Percentiles rank a stretch among this genome's conserved stretches.
These are phyloP conservation scores for Trogon surrucura DNA, from an alignment of 2,113 vertebrate genomes.

Conservation along the genomic window DNA sequence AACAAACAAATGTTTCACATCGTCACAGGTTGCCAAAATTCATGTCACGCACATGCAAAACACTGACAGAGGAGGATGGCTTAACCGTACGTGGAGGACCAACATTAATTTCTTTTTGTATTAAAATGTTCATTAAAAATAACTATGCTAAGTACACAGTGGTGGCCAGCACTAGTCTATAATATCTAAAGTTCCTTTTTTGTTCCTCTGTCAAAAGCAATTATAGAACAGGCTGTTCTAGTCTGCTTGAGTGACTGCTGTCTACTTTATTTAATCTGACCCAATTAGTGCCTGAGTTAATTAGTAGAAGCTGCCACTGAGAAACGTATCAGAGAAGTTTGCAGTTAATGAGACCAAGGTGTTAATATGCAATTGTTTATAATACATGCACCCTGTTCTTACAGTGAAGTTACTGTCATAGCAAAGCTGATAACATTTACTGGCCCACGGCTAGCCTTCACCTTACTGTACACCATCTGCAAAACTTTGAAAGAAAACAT, in stretches of 20 bases:
- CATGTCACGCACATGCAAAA: background rate
- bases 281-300: constrained; percentile 45
- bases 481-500: background rate
- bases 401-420: background rate
- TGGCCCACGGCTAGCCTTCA: background rate
- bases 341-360: background rate
- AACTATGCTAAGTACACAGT: background rate
- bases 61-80: background rate
- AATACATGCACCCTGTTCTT: background rate
- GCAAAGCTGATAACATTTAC: background rate
- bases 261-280: constrained; percentile 52
- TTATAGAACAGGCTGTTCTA: constrained; percentile 50
- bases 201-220: constrained; percentile 24
- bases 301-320: constrained; percentile 34
- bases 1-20: background rate
- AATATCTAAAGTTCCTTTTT: constrained; percentile 5
- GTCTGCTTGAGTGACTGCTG: constrained; percentile 57
- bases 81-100: background rate
- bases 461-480: background rate
- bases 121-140: background rate
- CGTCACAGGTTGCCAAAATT: background rate
- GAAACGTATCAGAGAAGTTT: constrained; percentile 8
- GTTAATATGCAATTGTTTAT: constrained; percentile 10
- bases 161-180: background rate
- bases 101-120: background rate